Percentiles rank a stretch among this genome's conserved stretches.
phyloP scores from a whole-genome alignment of 2,113 vertebrate genomes.

The Dendropsophus ebraccatus region DNA sequence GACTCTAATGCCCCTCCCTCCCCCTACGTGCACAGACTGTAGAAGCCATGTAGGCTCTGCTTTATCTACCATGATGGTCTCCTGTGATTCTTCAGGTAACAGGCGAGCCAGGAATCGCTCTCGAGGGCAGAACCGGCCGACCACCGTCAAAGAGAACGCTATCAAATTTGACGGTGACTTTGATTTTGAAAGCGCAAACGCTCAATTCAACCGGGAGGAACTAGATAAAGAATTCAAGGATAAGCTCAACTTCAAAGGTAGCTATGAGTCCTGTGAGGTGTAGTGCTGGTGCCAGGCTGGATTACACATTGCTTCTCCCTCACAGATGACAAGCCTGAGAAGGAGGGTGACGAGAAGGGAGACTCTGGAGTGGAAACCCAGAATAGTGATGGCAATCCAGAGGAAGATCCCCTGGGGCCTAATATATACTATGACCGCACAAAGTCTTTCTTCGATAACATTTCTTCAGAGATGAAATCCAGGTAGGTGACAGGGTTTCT shows the following conservation, averaged over 20 bases:
- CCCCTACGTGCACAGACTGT: not conserved
- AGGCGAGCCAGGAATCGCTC: constrained; percentile 85
- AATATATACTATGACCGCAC: constrained; percentile 94
- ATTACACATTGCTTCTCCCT: constrained; percentile 17
- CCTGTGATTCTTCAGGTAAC: constrained; percentile 72
- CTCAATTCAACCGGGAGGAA: constrained; percentile 92
- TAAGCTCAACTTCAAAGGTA: constrained; percentile 83
- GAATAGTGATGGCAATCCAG: constrained; percentile 68
- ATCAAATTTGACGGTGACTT: constrained; percentile 97
- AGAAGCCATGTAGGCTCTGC: not conserved
- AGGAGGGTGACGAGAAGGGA: constrained; percentile 72
- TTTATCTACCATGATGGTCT: not conserved
- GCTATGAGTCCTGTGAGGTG: not conserved
- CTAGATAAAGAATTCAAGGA: constrained; percentile 86
- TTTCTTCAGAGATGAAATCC: constrained; percentile 89
- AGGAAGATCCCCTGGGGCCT: constrained; percentile 80
- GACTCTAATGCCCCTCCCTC: too few species aligned
- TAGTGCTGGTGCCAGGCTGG: constrained; percentile 33
- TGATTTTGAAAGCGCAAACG: constrained; percentile 96
- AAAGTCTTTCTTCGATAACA: constrained; percentile 97
- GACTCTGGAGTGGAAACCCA: constrained; percentile 77
- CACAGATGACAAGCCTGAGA: constrained; percentile 77
- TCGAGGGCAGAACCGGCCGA: constrained; percentile 84
- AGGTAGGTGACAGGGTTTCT: constrained; percentile 72
- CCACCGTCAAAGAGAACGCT: constrained; percentile 78